Evolutionary conservation across 1,140 invertebrate genomes (phyloP).

Genomic region (Laupala kohalensis): DNA sequence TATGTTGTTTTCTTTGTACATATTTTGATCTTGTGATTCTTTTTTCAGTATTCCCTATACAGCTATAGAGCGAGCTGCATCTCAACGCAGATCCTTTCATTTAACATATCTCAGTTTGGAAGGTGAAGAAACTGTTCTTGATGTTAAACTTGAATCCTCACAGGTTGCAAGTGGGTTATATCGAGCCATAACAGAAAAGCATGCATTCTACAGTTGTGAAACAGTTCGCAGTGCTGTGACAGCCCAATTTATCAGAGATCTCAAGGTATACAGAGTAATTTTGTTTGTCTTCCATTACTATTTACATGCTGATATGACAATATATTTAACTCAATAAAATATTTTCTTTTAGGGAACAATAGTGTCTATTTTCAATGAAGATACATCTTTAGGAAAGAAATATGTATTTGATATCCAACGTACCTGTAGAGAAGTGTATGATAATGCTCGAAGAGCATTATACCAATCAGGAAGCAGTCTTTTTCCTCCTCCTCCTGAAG

Average conservation of each 20-base stretch:
- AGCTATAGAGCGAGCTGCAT: slow-evolving; percentile 65
- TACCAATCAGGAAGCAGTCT: slow-evolving; percentile 28
- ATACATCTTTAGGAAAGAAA: slow-evolving; percentile 69
- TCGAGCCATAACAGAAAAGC: slow-evolving; percentile 77
- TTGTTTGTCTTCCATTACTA: not conserved
- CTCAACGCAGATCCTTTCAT: slow-evolving; percentile 57
- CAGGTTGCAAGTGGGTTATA: slow-evolving; percentile 67
- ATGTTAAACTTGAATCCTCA: slow-evolving; percentile 67
- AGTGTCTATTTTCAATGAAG: slow-evolving; percentile 80
- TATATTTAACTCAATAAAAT: not conserved
- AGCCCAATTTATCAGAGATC: slow-evolving; percentile 72
- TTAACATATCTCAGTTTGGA: slow-evolving; percentile 57
- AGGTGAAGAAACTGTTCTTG: slow-evolving; percentile 50
- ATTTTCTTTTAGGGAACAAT: slow-evolving; percentile 54
- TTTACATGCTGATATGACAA: not conserved
- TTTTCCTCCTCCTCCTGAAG: slow-evolving; percentile 4
- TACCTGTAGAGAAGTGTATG: slow-evolving; percentile 76
- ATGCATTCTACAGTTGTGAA: slow-evolving; percentile 84
- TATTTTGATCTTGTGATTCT: not conserved
- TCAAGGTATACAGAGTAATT: slow-evolving; percentile 44
- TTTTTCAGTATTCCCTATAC: slow-evolving; percentile 61
- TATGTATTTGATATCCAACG: slow-evolving; percentile 80
- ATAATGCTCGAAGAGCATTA: slow-evolving; percentile 62
- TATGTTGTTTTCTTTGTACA: not conserved
- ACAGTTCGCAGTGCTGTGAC: slow-evolving; percentile 76